phyloP scores from a whole-genome alignment of 2,113 vertebrate genomes.

The Sinocyclocheilus grahami region DNA sequence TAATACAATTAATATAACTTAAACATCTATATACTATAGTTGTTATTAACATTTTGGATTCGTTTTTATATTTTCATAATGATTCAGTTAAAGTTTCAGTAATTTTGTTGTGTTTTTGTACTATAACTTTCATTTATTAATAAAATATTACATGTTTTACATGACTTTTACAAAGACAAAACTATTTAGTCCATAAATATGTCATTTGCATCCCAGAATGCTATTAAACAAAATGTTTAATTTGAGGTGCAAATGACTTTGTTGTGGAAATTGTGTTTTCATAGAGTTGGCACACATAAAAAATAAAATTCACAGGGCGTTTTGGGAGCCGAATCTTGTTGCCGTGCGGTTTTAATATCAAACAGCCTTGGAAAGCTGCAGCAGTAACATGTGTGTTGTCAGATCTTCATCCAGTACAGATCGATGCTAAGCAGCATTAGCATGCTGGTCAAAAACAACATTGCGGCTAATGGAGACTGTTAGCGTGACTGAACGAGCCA shows the following conservation, averaged over 20 bases:
- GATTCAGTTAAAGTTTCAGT: not conserved
- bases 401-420: not conserved
- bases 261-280: too few relatives aligned
- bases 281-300: too few relatives aligned
- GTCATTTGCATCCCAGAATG: not conserved
- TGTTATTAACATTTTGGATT: not conserved
- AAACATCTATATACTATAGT: too few relatives aligned
- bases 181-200: not conserved
- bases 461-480: constrained; percentile 4
- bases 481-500: not conserved
- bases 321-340: not conserved
- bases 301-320: not conserved
- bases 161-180: not conserved
- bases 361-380: not conserved
- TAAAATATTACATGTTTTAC: too few relatives aligned
- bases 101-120: too few relatives aligned
- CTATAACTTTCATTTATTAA: too few relatives aligned
- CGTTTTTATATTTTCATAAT: not conserved
- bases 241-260: too few relatives aligned
- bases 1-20: too few relatives aligned
- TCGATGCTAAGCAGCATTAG: constrained; percentile 30
- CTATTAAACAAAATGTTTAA: too few relatives aligned
- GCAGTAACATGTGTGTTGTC: too few relatives aligned
- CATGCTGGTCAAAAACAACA: not conserved
- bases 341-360: not conserved